Evolutionary conservation across 2,888 invertebrate species (phyloP).

Genomic region (Petrolisthes manimaculis): DNA sequence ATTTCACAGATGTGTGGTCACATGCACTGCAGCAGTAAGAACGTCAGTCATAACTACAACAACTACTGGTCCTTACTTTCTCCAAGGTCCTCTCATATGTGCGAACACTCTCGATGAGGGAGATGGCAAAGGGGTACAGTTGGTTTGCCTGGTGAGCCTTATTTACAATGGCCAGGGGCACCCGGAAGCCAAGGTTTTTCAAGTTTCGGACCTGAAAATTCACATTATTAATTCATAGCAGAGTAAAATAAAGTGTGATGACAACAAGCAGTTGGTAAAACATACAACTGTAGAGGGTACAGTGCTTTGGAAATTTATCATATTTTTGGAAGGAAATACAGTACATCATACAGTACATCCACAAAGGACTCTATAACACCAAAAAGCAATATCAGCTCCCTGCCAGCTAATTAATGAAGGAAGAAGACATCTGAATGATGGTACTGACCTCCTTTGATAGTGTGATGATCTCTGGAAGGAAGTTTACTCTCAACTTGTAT

Average conservation of each 20-base stretch:
- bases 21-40: too few species aligned
- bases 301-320: too few species aligned
- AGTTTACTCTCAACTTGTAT: slow-evolving; percentile 91
- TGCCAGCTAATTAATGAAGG: too few species aligned
- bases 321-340: too few species aligned
- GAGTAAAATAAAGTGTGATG: too few species aligned
- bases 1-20: too few species aligned
- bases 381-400: background rate
- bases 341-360: too few species aligned
- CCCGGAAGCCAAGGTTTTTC: slow-evolving; percentile 94
- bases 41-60: too few species aligned
- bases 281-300: too few species aligned
- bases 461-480: slow-evolving; percentile 97
- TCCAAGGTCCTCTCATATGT: slow-evolving; percentile 97
- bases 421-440: background rate
- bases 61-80: slow-evolving; percentile 78
- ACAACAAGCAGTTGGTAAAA: too few species aligned
- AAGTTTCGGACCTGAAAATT: slow-evolving; percentile 82
- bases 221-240: background rate
- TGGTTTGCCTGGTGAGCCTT: slow-evolving; percentile 99
- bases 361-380: too few species aligned
- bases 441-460: slow-evolving; percentile 91
- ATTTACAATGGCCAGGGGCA: slow-evolving; percentile 97
- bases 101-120: slow-evolving; percentile 95
- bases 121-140: slow-evolving; percentile 98